Base-by-base conservation (phyloP, 2,888 invertebrate genomes). In the Eristalis intricaria region DNA sequence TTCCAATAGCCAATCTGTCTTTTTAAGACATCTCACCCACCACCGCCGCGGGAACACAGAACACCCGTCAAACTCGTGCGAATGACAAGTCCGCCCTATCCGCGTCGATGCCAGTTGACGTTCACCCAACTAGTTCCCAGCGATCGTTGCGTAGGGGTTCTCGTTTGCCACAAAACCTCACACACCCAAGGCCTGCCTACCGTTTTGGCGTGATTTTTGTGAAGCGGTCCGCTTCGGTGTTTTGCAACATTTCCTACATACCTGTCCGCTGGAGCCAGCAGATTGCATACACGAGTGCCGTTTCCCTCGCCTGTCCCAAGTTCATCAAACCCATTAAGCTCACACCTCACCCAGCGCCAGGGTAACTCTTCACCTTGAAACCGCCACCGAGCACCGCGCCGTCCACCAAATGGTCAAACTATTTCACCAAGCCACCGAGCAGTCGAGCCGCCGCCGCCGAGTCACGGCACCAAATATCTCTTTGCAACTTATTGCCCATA, bases 291-390 rank as follows among this genome's bases (percentile, higher is more conserved):
- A 50, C 2, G 50, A 50, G 50, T 50, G 50, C 50, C 50, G 50
- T 50, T 50, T 50, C 19, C 19, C 19, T 19, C 50, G 60, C 26
- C 40, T n/a, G 13, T 22, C 15, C 5, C 66, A 61, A 68, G 80
- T 80, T 80, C 69, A 58, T 15, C 11, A 69, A 69, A 74, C 81
- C 58, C 64, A 81, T 81, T 69, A 74, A 81, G 11, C 63, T 43
- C 26, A 61, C 73, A 74, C 40, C 15, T 63, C 7, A 8, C 13
- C 22, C 63, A 19, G 26, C 40, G 26, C 32, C 43, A 32, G 32
- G 61, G 68, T 43, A 58, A 26, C 29, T 50, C 50, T 63, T 50
- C 40, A 50, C 73, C 66, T 74, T 73, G 71, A 73, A 58, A 79
- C 32, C 66, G 63, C 56, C 26, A 23, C 22, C 56, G 43, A 7